Conservation (phyloP, 2,888 invertebrate species). For the Chalcosyrphus nemorum region DNA sequence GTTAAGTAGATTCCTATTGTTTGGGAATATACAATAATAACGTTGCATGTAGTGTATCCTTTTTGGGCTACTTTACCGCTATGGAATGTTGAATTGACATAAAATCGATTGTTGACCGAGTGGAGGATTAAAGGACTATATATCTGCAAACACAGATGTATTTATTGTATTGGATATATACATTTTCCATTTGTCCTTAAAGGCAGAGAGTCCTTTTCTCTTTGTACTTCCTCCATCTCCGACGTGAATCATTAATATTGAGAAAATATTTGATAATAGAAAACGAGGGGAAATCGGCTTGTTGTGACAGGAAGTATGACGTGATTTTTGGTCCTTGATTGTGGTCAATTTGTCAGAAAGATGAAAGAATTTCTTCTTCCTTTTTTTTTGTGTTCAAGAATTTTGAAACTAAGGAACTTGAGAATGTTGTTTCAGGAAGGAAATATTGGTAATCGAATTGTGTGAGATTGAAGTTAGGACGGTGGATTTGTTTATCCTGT, state of each 20-base stretch:
- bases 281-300: conserved; percentile 1
- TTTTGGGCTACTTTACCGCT: conserved; percentile 7
- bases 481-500: no score
- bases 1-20: neutral
- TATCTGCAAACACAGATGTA: neutral
- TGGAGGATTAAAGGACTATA: neutral
- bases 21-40: conserved; percentile 18
- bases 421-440: no score
- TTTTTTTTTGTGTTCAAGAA: no score
- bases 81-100: conserved; percentile 23
- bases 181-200: conserved; percentile 9
- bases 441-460: no score
- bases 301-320: conserved; percentile 30
- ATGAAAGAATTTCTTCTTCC: no score
- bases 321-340: conserved; percentile 23
- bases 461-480: no score
- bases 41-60: conserved; percentile 17
- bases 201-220: neutral
- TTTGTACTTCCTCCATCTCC: neutral
- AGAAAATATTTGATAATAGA: conserved; percentile 29
- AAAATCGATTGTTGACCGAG: conserved; percentile 36
- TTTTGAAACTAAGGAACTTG: no score
- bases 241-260: conserved; percentile 47
- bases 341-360: conserved; percentile 31
- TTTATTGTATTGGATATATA: conserved; percentile 17